phyloP scores from a whole-genome alignment of 53 echinoderm and acorn worm species.

The Hippasteria phrygiana region DNA sequence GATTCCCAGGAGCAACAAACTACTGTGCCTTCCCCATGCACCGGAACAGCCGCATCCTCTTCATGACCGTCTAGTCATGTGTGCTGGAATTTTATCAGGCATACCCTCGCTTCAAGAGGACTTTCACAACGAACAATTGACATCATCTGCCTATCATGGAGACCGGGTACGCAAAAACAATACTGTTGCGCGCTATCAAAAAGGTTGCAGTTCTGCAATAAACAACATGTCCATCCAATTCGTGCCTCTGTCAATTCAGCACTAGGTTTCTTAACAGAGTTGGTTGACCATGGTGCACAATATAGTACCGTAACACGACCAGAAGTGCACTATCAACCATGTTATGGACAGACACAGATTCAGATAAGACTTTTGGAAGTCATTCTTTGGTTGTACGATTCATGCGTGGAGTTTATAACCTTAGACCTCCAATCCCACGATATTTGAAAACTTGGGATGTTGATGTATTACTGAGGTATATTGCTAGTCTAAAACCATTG shows the following conservation, averaged over 20 bases:
- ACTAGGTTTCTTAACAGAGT: background rate
- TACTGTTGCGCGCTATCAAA: background rate
- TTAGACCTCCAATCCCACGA: background rate
- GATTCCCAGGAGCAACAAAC: background rate
- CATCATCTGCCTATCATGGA: background rate
- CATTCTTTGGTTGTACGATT: background rate
- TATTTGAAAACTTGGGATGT: background rate
- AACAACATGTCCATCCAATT: background rate
- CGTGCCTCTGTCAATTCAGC: background rate
- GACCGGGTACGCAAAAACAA: background rate
- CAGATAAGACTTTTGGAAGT: background rate
- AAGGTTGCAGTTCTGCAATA: too few species aligned
- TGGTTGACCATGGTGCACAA: background rate
- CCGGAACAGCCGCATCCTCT: background rate
- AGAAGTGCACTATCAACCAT: background rate
- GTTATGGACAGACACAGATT: background rate
- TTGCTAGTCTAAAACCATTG: too few species aligned
- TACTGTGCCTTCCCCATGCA: background rate
- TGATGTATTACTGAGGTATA: too few species aligned
- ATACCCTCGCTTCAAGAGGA: background rate
- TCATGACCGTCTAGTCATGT: background rate
- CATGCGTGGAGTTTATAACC: too few species aligned
- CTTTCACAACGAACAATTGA: background rate
- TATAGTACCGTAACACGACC: slow-evolving; percentile 6
- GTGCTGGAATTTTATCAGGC: background rate